Conservation (phyloP, 1,140 invertebrate genomes). For the Bombus affinis region DNA sequence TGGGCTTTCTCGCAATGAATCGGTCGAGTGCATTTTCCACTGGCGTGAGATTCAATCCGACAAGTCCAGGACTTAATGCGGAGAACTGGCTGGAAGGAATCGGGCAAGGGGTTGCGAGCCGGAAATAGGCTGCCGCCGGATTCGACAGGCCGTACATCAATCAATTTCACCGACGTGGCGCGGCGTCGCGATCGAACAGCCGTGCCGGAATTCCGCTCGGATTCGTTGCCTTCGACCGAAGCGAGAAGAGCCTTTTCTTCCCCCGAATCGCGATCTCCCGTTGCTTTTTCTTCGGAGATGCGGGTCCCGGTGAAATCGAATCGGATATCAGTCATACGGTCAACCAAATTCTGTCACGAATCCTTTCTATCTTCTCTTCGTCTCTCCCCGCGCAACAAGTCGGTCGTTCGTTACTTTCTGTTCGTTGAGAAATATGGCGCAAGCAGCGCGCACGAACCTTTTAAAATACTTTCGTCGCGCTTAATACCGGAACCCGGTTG, state of each 20-base stretch:
- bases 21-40: constrained; percentile 62
- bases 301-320: constrained; percentile 29
- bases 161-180: constrained; percentile 66
- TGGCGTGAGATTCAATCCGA: constrained; percentile 59
- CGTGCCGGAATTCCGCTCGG: constrained; percentile 52
- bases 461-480: neutral
- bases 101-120: constrained; percentile 22
- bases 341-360: constrained; percentile 20
- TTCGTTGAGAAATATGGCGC: neutral
- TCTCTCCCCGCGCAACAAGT: neutral
- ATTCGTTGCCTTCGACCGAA: constrained; percentile 23
- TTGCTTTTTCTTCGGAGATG: constrained; percentile 43
- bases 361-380: neutral
- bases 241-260: neutral
- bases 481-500: constrained; percentile 1
- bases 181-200: constrained; percentile 49
- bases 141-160: constrained; percentile 69
- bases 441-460: too few relatives aligned
- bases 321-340: constrained; percentile 12
- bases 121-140: constrained; percentile 43
- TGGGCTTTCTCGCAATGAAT: constrained; percentile 61
- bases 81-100: constrained; percentile 37
- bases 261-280: constrained; percentile 41
- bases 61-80: constrained; percentile 65
- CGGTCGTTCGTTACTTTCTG: neutral